These are phyloP conservation scores for Campaea margaritaria DNA, from an alignment of 2,888 invertebrate genomes.

Conservation along the genomic window DNA sequence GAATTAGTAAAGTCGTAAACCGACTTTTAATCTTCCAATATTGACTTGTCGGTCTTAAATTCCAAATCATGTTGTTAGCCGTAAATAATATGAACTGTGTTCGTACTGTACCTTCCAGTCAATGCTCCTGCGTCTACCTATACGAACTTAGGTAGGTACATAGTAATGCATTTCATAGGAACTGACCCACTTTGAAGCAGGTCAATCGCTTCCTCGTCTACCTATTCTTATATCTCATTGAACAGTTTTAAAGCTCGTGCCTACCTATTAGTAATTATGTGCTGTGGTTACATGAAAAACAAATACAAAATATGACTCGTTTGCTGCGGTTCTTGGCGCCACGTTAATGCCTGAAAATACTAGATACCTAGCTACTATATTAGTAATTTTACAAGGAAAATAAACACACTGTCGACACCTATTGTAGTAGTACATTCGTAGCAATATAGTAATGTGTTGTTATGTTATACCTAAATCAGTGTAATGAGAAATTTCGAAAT, in stretches of 20 bases:
- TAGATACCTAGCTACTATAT: too few relatives aligned
- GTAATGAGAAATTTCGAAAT: too few relatives aligned
- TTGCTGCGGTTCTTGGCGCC: too few relatives aligned
- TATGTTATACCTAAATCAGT: too few relatives aligned
- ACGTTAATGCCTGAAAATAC: too few relatives aligned
- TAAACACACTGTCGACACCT: too few relatives aligned
- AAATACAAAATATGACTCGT: too few relatives aligned
- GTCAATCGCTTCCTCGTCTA: constrained; percentile 1
- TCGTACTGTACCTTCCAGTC: neutral
- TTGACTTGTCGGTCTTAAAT: constrained; percentile 15
- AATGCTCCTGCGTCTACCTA: neutral
- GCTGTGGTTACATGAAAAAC: too few relatives aligned
- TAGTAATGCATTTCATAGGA: constrained; percentile 3
- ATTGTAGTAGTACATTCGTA: too few relatives aligned
- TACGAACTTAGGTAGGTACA: neutral
- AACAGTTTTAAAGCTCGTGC: neutral
- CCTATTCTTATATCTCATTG: constrained; percentile 6
- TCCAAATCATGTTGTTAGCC: neutral
- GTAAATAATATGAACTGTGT: constrained; percentile 4
- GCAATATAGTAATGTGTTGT: too few relatives aligned
- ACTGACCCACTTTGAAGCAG: constrained; percentile 17
- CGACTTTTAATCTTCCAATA: constrained; percentile 13
- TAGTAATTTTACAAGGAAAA: too few relatives aligned
- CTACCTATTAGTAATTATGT: too few relatives aligned
- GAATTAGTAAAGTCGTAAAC: constrained; percentile 20